Base-by-base conservation (phyloP, 2,113 vertebrate species). In the Notothenia coriiceps region DNA sequence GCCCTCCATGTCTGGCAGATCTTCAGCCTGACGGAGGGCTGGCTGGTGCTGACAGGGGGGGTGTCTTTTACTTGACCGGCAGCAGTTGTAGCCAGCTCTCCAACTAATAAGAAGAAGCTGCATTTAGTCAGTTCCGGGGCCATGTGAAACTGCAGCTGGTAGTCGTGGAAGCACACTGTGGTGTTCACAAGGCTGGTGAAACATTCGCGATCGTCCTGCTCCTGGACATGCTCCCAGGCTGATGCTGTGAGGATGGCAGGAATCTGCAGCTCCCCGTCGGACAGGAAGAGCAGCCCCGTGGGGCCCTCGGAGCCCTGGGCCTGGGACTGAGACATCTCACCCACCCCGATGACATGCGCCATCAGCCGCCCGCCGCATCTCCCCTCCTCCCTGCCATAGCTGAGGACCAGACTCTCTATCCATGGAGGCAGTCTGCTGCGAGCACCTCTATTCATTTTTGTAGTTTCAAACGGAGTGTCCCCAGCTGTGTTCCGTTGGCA, bases 241-340 rank as follows among this genome's bases (percentile, higher is more conserved):
- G 89, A 22, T 1, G 75, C 40, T 0, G 93, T 91, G 51, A 94
- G 91, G 0, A 89, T 14, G n/a, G 90, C 90, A 0, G 90, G 89
- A 20, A 94, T 85, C 70, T 86, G 83, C 12, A 94, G 51, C 10
- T 12, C n/a, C 8, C 86, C 91, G 22, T 94, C 93, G 0, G 93
- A 93, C 9, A 94, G 84, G 43, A 85, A 87, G 8, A 94, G 77
- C n/a, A 92, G 46, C 22, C 70, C 86, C 0, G 49, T 44, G 50
- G 87, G 89, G 10, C 71, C 70, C 1, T 83, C 80, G 0, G 22
- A 44, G 11, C 60, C 35, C 22, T 25, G 70, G 1, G 73, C 78
- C 79, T 92, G 90, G 40, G 91, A 92, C 10, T n/a, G 61, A 2
- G 88, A 47, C 86, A 92, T 71, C 25, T 63, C 52, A 22, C 84